A percentile compares a stretch with the other conserved stretches of the same genome.
Evolutionary conservation across 2,888 invertebrate species (phyloP).

Genomic region (Drosophila silvestris): DNA sequence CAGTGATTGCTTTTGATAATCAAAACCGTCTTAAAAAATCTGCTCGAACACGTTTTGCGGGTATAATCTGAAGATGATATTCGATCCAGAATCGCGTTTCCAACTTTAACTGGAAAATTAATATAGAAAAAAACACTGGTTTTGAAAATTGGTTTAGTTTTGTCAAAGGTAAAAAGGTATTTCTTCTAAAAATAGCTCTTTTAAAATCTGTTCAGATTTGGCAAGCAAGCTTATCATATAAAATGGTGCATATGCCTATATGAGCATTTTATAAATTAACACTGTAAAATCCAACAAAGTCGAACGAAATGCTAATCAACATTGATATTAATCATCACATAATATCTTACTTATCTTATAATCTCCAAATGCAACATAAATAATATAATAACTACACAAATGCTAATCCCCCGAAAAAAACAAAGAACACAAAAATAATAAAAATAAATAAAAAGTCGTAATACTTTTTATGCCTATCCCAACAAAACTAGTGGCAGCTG

Average conservation of each 20-base stretch:
- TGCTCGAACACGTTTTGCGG: neutral
- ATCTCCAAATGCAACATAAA: neutral
- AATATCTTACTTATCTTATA: neutral
- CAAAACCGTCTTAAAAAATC: neutral
- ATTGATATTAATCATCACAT: neutral
- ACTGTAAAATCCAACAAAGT: neutral
- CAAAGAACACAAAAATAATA: neutral
- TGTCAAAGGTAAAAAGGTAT: rapidly evolving
- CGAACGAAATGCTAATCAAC: neutral
- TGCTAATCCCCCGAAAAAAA: neutral
- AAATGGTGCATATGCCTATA: neutral
- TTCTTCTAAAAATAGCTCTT: neutral
- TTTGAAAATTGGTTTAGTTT: neutral
- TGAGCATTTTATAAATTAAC: neutral
- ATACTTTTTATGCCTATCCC: slow-evolving; percentile 4
- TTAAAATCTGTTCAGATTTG: neutral
- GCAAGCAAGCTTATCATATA: neutral
- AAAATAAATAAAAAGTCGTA: neutral
- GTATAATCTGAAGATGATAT: neutral
- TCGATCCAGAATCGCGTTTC: neutral
- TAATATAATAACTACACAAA: neutral
- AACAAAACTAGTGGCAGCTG: slow-evolving; percentile 35
- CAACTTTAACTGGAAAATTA: neutral
- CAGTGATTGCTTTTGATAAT: neutral
- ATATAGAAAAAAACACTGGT: rapidly evolving